phyloP scores from a whole-genome alignment of 2,797 vertebrate species.

The Diplodus puntazzo region DNA sequence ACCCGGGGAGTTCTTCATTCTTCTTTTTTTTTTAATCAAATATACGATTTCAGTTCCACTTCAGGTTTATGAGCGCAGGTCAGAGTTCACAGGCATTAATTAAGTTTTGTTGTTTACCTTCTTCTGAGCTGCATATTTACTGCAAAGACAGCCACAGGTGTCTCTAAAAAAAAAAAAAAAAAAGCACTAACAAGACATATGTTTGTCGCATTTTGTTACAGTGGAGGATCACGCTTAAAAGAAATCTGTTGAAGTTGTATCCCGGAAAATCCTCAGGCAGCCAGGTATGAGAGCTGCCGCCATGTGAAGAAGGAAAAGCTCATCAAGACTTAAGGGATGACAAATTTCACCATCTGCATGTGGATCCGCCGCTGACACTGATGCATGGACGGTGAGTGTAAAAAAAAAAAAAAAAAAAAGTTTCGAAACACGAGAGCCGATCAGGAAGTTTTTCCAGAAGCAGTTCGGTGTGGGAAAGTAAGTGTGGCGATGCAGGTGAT shows the following conservation, averaged over 20 bases:
- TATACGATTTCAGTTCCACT: slow-evolving; percentile 29
- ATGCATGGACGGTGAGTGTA: slow-evolving; percentile 13
- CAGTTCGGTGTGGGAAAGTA: neutral
- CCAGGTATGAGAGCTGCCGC: slow-evolving; percentile 60
- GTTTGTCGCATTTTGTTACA: slow-evolving; percentile 67
- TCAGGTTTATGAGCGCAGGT: slow-evolving; percentile 4
- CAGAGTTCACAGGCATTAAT: slow-evolving; percentile 34
- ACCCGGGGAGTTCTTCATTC: slow-evolving; percentile 9
- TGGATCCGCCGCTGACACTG: slow-evolving; percentile 17
- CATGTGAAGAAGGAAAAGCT: slow-evolving; percentile 61
- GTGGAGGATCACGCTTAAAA: slow-evolving; percentile 50
- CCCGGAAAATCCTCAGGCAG: slow-evolving; percentile 69
- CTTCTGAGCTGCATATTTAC: slow-evolving; percentile 20
- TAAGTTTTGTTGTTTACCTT: slow-evolving; percentile 22
- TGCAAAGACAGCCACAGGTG: slow-evolving; percentile 60
- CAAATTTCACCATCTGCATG: slow-evolving; percentile 65
- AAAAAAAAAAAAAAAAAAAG: slow-evolving; percentile 19
- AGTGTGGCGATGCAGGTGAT: slow-evolving; percentile 14
- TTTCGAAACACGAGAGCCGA: slow-evolving; percentile 21
- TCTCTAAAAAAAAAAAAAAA: neutral
- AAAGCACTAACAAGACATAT: slow-evolving; percentile 58
- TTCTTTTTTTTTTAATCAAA: neutral
- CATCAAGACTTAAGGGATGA: slow-evolving; percentile 69
- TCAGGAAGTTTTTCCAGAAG: slow-evolving; percentile 29
- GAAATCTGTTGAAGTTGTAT: slow-evolving; percentile 63